Percentiles rank a stretch among this genome's conserved stretches.
Conservation (phyloP, 1,140 invertebrate genomes). For the Zaprionus kolodkinae region DNA sequence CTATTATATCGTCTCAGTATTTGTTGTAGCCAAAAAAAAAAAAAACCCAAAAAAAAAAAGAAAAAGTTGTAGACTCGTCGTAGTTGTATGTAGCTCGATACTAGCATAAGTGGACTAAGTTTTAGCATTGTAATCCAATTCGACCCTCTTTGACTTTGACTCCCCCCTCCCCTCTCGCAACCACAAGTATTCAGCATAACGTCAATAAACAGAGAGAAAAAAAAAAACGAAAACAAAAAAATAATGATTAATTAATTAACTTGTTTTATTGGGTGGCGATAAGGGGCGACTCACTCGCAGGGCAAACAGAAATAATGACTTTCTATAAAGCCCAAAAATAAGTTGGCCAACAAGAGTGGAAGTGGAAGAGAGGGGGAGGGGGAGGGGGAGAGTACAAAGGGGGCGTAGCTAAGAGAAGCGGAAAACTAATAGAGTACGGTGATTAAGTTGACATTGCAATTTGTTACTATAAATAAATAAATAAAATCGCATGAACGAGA, state of each 20-base stretch:
- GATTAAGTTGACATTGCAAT: constrained; percentile 82
- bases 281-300: constrained; percentile 4
- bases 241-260: constrained; percentile 82
- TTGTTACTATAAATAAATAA: constrained; percentile 82
- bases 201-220: constrained; percentile 64
- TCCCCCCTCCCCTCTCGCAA: neutral
- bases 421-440: constrained; percentile 76
- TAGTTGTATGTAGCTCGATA: constrained; percentile 31
- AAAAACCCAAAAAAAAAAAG: neutral
- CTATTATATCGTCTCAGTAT: constrained; percentile 17
- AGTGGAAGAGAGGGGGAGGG: neutral
- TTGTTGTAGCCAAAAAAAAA: constrained; percentile 29
- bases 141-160: constrained; percentile 24
- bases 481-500: constrained; percentile 73
- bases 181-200: constrained; percentile 36
- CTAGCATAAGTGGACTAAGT: constrained; percentile 64
- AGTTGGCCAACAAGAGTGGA: constrained; percentile 40
- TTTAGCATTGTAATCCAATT: constrained; percentile 73
- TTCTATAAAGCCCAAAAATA: constrained; percentile 63
- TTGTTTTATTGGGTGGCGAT: constrained; percentile 72
- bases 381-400: neutral
- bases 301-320: constrained; percentile 39
- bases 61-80: constrained; percentile 20
- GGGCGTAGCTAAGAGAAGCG: constrained; percentile 42
- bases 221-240: constrained; percentile 62